Evolutionary conservation across 2,797 vertebrate genomes (phyloP).

Genomic region (Mionectes olivaceus): DNA sequence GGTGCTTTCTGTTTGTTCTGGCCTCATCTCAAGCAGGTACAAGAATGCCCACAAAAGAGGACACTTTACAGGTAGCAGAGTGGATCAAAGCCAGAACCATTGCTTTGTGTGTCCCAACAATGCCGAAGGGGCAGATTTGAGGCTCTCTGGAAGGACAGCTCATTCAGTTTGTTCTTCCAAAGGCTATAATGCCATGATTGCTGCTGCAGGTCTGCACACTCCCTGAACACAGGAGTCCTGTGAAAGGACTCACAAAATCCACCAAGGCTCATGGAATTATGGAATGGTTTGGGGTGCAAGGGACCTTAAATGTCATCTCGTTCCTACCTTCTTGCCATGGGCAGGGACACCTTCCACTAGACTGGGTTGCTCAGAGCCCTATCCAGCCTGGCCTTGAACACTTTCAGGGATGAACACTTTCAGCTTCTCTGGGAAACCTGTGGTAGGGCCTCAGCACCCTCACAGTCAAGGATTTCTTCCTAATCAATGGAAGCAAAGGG

Average conservation of each 20-base stretch:
- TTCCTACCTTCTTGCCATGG: background rate
- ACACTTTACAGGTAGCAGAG: constrained; percentile 75
- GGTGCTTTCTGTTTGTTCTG: constrained; percentile 84
- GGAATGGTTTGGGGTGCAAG: background rate
- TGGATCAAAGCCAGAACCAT: constrained; percentile 60
- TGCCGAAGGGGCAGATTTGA: background rate
- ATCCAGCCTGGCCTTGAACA: background rate
- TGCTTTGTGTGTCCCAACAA: constrained; percentile 44
- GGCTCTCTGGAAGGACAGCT: background rate
- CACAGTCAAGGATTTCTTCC: background rate
- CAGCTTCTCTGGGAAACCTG: accelerated
- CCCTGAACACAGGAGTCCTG: accelerated
- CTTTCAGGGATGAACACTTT: background rate
- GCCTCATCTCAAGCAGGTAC: constrained; percentile 75
- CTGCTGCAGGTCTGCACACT: background rate
- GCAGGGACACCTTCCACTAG: background rate
- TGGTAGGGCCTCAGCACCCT: background rate
- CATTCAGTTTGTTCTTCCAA: background rate
- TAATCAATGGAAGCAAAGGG: background rate
- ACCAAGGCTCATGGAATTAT: background rate
- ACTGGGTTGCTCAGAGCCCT: background rate
- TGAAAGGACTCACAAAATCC: background rate
- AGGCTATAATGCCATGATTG: background rate
- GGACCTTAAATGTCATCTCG: background rate
- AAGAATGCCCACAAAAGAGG: constrained; percentile 79